These are phyloP conservation scores for Ligdia adustata DNA, from an alignment of 2,888 invertebrate genomes.

Conservation along the genomic window DNA sequence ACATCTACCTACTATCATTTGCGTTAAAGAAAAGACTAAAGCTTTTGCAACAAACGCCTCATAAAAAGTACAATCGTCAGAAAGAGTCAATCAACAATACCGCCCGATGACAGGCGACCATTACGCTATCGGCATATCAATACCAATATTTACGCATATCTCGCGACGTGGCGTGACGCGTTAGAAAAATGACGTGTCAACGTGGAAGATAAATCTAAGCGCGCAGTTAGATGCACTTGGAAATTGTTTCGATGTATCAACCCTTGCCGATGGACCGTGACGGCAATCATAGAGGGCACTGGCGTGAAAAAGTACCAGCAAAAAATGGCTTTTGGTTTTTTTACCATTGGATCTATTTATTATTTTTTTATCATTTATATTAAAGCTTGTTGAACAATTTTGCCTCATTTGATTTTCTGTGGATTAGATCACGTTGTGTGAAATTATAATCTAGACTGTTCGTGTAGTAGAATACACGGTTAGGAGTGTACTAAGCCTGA, in stretches of 20 bases:
- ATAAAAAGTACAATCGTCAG: background rate
- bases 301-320: constrained; percentile 33
- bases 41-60: too few relatives aligned
- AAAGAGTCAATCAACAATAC: constrained; percentile 2
- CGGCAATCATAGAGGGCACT: constrained; percentile 50
- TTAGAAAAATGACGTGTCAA: constrained; percentile 74
- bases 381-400: too few relatives aligned
- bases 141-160: constrained; percentile 32
- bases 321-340: too few relatives aligned
- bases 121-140: background rate
- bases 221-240: constrained; percentile 69
- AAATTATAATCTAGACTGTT: too few relatives aligned
- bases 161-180: constrained; percentile 44
- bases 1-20: too few relatives aligned
- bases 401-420: too few relatives aligned
- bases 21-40: too few relatives aligned
- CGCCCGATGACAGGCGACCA: background rate
- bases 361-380: too few relatives aligned
- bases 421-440: too few relatives aligned
- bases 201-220: constrained; percentile 65
- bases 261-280: constrained; percentile 73
- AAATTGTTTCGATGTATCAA: constrained; percentile 76
- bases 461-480: too few relatives aligned
- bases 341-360: too few relatives aligned
- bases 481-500: too few relatives aligned